Percentiles rank a stretch among this genome's conserved stretches.
Evolutionary conservation across 2,113 vertebrate species (phyloP).

Genomic region (Scomber scombrus): DNA sequence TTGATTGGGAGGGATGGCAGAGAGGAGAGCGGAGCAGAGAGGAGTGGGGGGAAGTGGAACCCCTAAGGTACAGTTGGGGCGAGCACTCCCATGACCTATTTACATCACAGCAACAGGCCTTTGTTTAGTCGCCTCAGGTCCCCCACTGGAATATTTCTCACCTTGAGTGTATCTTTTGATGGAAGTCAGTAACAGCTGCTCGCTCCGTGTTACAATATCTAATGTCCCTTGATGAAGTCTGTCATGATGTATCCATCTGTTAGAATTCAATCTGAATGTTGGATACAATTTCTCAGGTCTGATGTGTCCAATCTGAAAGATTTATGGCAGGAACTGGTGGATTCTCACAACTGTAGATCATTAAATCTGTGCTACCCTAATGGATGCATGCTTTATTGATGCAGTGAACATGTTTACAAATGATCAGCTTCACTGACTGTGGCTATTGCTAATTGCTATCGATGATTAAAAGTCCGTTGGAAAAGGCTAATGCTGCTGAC

Average conservation of each 20-base stretch:
- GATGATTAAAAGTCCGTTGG: conserved; percentile 63
- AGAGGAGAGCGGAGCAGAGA: not conserved
- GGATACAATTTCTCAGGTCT: conserved; percentile 5
- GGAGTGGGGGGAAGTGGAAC: conserved; percentile 45
- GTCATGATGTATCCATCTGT: conserved; percentile 15
- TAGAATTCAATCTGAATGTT: not conserved
- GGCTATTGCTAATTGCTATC: conserved; percentile 72
- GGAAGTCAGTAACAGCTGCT: conserved; percentile 21
- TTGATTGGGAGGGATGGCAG: conserved; percentile 32
- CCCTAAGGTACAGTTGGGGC: conserved; percentile 61
- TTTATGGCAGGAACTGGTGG: not conserved
- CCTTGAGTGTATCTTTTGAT: conserved; percentile 26
- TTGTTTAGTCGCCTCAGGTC: conserved; percentile 57
- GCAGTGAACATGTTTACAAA: conserved; percentile 63
- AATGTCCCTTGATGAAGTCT: conserved; percentile 30
- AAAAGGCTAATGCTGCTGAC: conserved; percentile 49
- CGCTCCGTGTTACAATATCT: conserved; percentile 6
- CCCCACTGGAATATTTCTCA: conserved; percentile 47
- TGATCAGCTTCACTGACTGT: conserved; percentile 48
- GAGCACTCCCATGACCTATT: conserved; percentile 79
- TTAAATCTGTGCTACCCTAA: conserved; percentile 36
- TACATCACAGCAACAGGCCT: conserved; percentile 66
- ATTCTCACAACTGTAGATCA: not conserved
- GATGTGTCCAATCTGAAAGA: conserved; percentile 2
- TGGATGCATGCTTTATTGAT: conserved; percentile 63